Percentiles rank a stretch among this genome's conserved stretches.
Conservation (phyloP, 2,888 invertebrate species). For the Neria commutata region DNA sequence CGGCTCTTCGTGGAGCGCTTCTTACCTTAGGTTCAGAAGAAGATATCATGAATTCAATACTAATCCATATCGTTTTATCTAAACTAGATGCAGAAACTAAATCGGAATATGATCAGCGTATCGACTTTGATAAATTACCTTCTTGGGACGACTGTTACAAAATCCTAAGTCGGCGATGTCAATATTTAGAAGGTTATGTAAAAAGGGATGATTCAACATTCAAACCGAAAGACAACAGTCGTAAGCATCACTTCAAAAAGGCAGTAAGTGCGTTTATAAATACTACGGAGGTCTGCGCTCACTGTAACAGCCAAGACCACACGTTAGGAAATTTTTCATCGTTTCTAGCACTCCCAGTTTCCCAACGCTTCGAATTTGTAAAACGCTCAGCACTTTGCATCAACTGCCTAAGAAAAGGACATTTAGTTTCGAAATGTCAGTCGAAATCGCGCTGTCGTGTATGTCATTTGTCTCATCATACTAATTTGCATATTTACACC, state of each 20-base stretch:
- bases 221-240: neutral
- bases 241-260: no score
- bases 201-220: neutral
- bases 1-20: slow-evolving; percentile 2
- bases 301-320: neutral
- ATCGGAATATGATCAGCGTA: neutral
- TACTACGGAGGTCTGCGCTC: neutral
- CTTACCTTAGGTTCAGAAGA: slow-evolving; percentile 1
- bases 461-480: no score
- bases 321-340: slow-evolving; percentile 4
- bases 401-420: no score
- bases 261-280: neutral
- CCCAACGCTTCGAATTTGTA: slow-evolving; percentile 1
- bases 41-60: slow-evolving; percentile 8
- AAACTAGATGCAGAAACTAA: neutral
- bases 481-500: no score
- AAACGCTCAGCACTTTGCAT: neutral
- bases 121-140: neutral
- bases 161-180: slow-evolving; percentile 8
- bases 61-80: slow-evolving; percentile 1
- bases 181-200: slow-evolving; percentile 9
- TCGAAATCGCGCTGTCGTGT: no score
- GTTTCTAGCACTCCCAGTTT: neutral
- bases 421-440: no score
- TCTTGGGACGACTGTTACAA: slow-evolving; percentile 14